Evolutionary conservation across 2,888 invertebrate genomes (phyloP).

Genomic region (Dryomyza anilis): DNA sequence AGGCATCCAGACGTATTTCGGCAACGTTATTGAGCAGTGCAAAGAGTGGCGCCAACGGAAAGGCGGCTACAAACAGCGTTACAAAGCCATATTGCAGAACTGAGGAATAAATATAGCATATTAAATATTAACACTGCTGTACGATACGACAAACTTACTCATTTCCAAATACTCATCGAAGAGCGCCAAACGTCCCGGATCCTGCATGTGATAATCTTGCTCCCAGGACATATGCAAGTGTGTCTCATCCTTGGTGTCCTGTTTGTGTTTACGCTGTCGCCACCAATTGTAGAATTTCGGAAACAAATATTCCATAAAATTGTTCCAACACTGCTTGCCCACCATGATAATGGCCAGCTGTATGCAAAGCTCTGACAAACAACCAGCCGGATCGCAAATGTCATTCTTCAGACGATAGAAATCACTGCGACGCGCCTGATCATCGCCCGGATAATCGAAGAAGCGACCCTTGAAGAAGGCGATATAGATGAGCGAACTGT

Average conservation of each 20-base stretch:
- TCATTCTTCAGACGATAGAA: conserved; percentile 80
- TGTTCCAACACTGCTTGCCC: conserved; percentile 92
- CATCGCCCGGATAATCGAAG: conserved; percentile 86
- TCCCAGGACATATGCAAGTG: conserved; percentile 87
- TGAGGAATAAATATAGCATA: conserved; percentile 55
- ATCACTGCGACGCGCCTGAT: conserved; percentile 73
- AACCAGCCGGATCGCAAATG: conserved; percentile 91
- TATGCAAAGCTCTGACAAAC: conserved; percentile 88
- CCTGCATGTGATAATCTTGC: conserved; percentile 90
- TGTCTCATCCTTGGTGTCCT: conserved; percentile 74
- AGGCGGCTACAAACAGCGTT: conserved; percentile 95
- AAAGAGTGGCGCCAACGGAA: conserved; percentile 93
- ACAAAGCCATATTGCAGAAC: conserved; percentile 98
- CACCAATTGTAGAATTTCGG: conserved; percentile 92
- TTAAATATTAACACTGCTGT: background rate
- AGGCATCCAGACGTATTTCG: conserved; percentile 93
- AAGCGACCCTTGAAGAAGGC: conserved; percentile 97
- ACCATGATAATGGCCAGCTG: conserved; percentile 93
- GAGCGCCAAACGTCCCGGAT: conserved; percentile 85
- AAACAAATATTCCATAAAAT: conserved; percentile 86
- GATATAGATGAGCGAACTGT: conserved; percentile 97
- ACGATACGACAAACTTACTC: conserved; percentile 80
- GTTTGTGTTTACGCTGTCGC: conserved; percentile 78
- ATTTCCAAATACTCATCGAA: conserved; percentile 98
- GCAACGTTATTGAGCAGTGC: conserved; percentile 94